A percentile compares a stretch with the other conserved stretches of the same genome.
Conservation (phyloP, 2,888 invertebrate genomes). For the Caradrina kadenii region DNA sequence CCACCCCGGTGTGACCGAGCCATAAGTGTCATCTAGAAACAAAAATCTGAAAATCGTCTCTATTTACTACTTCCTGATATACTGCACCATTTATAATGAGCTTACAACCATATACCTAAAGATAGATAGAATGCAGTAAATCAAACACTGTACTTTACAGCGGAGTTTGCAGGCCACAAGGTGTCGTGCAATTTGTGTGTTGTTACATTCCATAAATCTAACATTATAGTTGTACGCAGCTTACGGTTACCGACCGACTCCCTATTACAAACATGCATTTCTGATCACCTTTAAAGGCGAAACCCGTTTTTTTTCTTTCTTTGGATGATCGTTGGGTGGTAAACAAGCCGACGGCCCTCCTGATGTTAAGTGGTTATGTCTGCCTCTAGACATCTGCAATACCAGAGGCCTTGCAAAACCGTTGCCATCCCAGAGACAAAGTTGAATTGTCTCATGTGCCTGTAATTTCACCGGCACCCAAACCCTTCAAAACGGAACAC, state of each 20-base stretch:
- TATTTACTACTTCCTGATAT: constrained; percentile 39
- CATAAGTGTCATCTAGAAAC: constrained; percentile 14
- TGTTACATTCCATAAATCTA: constrained; percentile 43
- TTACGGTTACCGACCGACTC: constrained; percentile 20
- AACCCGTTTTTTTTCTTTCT: constrained; percentile 2
- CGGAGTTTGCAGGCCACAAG: constrained; percentile 34
- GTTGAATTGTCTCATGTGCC: no score
- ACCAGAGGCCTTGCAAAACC: no score
- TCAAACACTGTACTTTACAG: constrained; percentile 43
- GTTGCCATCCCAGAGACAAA: no score
- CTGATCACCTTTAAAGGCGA: constrained; percentile 23
- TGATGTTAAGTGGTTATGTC: no score
- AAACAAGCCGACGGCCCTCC: no score
- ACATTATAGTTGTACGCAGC: constrained; percentile 30
- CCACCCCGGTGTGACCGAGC: no score
- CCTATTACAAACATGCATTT: constrained; percentile 34
- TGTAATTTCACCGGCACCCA: no score
- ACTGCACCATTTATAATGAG: constrained; percentile 31
- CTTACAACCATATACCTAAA: constrained; percentile 41
- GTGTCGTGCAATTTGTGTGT: constrained; percentile 55
- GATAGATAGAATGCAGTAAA: constrained; percentile 41
- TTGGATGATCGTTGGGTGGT: no score
- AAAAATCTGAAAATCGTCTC: constrained; percentile 28
- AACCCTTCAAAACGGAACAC: no score
- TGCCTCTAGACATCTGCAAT: no score